Conservation (phyloP, 2,797 vertebrate genomes). For the Rhinella marina region DNA sequence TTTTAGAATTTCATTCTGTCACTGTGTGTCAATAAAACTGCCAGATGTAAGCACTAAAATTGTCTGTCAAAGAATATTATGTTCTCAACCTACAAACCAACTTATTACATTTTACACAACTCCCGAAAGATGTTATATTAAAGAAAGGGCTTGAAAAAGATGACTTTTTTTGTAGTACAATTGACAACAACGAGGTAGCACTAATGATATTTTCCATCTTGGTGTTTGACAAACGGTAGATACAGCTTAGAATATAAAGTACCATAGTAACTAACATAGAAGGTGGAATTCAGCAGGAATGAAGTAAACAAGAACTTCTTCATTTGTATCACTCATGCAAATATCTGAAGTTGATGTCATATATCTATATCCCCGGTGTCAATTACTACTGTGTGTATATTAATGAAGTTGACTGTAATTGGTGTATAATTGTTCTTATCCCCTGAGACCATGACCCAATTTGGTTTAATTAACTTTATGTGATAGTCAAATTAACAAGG, state of each 20-base stretch:
- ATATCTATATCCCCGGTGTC: constrained; percentile 29
- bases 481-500: constrained; percentile 57
- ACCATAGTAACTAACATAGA: constrained; percentile 4
- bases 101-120: constrained; percentile 57
- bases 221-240: neutral
- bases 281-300: neutral
- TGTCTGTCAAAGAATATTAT: constrained; percentile 62
- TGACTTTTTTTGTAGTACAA: constrained; percentile 22
- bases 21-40: constrained; percentile 60
- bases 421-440: constrained; percentile 57
- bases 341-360: constrained; percentile 13
- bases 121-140: constrained; percentile 47
- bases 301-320: constrained; percentile 16
- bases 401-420: constrained; percentile 54
- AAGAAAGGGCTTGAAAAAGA: constrained; percentile 17
- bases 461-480: constrained; percentile 59
- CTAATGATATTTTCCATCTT: neutral
- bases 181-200: constrained; percentile 1
- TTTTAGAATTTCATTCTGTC: constrained; percentile 62
- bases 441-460: constrained; percentile 37
- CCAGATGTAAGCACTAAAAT: constrained; percentile 62
- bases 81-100: constrained; percentile 58
- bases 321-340: constrained; percentile 39
- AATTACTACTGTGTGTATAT: constrained; percentile 46
- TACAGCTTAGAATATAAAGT: neutral